These are phyloP conservation scores for Limnephilus rhombicus DNA, from an alignment of 2,888 invertebrate species.

Conservation along the genomic window DNA sequence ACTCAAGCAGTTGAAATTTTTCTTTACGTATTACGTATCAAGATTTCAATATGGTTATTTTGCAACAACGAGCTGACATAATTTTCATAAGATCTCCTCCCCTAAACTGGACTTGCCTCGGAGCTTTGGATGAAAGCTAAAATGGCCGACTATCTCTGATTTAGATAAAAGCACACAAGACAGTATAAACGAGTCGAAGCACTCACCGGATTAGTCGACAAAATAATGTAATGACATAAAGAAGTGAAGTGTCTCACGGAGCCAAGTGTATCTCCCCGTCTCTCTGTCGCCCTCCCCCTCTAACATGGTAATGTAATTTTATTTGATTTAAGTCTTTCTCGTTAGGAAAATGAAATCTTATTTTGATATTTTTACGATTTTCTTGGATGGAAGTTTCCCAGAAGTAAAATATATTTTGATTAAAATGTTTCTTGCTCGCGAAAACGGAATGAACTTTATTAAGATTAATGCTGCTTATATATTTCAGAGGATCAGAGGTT, in stretches of 20 bases:
- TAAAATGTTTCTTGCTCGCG: background rate
- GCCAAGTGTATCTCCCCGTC: constrained; percentile 17
- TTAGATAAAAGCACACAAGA: constrained; percentile 47
- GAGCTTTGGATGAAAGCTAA: background rate
- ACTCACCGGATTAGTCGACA: constrained; percentile 54
- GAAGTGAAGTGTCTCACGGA: constrained; percentile 24
- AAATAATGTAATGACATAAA: constrained; percentile 53
- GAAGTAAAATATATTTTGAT: constrained; percentile 2
- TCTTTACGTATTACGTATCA: background rate
- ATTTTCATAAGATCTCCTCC: background rate
- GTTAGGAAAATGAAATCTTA: constrained; percentile 31
- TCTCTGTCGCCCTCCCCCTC: background rate
- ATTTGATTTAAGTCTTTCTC: constrained; percentile 48
- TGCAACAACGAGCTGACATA: background rate
- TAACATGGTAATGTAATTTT: constrained; percentile 48
- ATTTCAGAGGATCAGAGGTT: background rate
- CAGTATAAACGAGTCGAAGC: constrained; percentile 36
- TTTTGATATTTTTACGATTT: constrained; percentile 23
- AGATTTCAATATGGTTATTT: background rate
- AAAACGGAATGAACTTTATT: background rate
- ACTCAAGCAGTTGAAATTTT: too few relatives aligned
- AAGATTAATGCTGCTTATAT: background rate
- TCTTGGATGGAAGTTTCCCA: background rate
- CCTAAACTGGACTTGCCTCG: background rate
- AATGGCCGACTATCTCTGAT: constrained; percentile 32